Conservation (phyloP, 2,888 invertebrate species). For the Gymnoscelis rufifasciata region DNA sequence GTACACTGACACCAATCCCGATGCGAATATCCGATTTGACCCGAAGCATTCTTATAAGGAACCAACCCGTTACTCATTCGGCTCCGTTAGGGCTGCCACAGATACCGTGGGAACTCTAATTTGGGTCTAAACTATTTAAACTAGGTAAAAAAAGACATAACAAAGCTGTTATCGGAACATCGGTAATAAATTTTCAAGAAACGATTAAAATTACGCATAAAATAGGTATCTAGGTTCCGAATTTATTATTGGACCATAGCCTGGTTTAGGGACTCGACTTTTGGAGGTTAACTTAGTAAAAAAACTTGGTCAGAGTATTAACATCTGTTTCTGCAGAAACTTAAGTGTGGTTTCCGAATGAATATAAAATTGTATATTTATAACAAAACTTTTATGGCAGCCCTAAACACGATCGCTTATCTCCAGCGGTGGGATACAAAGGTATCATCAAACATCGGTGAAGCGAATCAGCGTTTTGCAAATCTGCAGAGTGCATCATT, state of each 20-base stretch:
- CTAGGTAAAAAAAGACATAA: background rate
- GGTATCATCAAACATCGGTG: conserved; percentile 49
- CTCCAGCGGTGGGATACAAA: conserved; percentile 44
- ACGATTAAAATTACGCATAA: too few relatives aligned
- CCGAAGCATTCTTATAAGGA: conserved; percentile 69
- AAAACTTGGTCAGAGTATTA: too few relatives aligned
- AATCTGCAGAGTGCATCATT: conserved; percentile 38
- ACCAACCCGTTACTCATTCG: conserved; percentile 61
- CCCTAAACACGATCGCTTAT: conserved; percentile 44
- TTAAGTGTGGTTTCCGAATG: too few relatives aligned
- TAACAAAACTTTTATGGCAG: too few relatives aligned
- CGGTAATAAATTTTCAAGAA: too few relatives aligned
- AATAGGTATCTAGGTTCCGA: too few relatives aligned
- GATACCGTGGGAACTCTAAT: conserved; percentile 1
- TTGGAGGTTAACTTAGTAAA: too few relatives aligned
- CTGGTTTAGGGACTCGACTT: too few relatives aligned
- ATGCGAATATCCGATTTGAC: conserved; percentile 67
- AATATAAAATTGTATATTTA: too few relatives aligned
- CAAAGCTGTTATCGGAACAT: too few relatives aligned
- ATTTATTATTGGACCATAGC: too few relatives aligned
- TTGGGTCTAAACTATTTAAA: background rate
- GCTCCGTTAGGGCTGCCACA: conserved; percentile 50
- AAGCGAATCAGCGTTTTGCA: conserved; percentile 33
- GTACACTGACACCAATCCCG: conserved; percentile 69
- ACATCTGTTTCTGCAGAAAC: too few relatives aligned